These are phyloP conservation scores for Mesitornis unicolor DNA, from an alignment of 2,113 vertebrate species.

Conservation along the genomic window DNA sequence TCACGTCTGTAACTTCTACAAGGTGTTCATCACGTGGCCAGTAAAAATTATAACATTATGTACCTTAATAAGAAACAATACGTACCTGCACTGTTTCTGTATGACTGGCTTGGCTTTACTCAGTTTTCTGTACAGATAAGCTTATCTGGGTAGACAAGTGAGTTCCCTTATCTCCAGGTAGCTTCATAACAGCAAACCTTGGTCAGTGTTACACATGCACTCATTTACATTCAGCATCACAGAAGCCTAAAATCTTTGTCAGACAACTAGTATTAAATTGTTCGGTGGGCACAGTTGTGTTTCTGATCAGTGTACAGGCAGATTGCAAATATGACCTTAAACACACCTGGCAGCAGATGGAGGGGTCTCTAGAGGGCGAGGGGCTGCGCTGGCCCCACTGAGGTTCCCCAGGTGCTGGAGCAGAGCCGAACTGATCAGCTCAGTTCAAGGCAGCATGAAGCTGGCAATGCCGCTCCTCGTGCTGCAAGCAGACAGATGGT, in stretches of 20 bases:
- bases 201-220: background rate
- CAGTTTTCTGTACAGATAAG: background rate
- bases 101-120: background rate
- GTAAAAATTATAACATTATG: background rate
- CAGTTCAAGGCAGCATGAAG: background rate
- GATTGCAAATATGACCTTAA: background rate
- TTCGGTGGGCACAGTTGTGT: background rate
- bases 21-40: background rate
- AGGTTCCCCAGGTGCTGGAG: background rate
- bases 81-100: background rate
- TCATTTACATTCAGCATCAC: background rate
- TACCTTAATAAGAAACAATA: background rate
- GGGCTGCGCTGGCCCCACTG: background rate
- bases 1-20: background rate
- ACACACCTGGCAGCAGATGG: background rate
- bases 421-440: background rate
- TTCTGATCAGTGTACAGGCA: background rate
- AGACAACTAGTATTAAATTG: background rate
- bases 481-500: background rate
- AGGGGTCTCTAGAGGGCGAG: background rate
- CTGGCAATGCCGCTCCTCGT: fast-evolving
- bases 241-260: background rate
- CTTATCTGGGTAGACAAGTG: background rate
- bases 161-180: background rate
- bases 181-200: background rate